Evolutionary conservation across 2,113 vertebrate species (phyloP).

Genomic region (Bettongia penicillata): DNA sequence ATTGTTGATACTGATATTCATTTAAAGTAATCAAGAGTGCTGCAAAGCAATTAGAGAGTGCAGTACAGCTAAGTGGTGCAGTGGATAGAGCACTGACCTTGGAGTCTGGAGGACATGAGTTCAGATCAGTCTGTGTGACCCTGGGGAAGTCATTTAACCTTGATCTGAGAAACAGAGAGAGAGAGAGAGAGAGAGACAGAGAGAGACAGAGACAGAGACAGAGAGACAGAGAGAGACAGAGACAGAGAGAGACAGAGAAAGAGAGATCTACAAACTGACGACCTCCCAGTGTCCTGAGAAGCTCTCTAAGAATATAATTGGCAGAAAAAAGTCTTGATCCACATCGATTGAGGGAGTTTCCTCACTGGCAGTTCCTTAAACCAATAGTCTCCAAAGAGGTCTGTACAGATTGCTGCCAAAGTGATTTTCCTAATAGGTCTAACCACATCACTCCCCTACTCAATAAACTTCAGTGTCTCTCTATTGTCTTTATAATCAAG

Average conservation of each 20-base stretch:
- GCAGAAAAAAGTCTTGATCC: neutral
- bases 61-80: neutral
- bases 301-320: neutral
- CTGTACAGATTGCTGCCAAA: neutral
- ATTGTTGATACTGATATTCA: neutral
- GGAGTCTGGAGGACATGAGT: neutral
- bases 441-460: neutral
- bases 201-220: too few relatives aligned
- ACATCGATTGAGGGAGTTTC: neutral
- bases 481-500: neutral
- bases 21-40: neutral
- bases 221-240: too few relatives aligned
- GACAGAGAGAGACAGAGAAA: too few relatives aligned
- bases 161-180: too few relatives aligned
- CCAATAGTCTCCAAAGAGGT: neutral
- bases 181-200: too few relatives aligned
- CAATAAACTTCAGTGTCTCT: neutral
- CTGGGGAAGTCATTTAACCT: neutral
- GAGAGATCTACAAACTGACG: too few relatives aligned
- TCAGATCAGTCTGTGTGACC: neutral
- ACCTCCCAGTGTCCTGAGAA: neutral
- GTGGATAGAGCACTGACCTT: neutral
- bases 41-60: neutral
- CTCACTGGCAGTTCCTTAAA: neutral
- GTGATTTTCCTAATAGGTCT: neutral